Conservation (phyloP, 2,113 vertebrate genomes). For the Brachionichthys hirsutus region DNA sequence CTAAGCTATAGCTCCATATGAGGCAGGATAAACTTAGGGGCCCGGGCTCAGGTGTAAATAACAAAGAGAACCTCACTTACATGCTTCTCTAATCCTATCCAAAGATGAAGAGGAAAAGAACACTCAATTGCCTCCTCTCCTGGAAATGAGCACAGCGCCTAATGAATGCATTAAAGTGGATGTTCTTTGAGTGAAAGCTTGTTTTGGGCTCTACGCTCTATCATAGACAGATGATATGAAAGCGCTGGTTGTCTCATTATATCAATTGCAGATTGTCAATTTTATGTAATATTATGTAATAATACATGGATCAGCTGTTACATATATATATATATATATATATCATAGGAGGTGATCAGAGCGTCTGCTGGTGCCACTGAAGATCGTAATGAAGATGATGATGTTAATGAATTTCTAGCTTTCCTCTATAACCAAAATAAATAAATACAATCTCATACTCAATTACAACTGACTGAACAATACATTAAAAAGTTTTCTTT, state of each 20-base stretch:
- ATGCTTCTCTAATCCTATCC: constrained; percentile 78
- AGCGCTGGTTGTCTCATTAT: not conserved
- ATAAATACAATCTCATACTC: no score
- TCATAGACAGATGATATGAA: constrained; percentile 1
- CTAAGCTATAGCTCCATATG: constrained; percentile 82
- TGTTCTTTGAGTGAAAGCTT: constrained; percentile 35
- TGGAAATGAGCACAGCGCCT: constrained; percentile 73
- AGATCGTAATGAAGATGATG: no score
- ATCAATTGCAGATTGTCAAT: no score
- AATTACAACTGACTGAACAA: no score
- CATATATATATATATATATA: no score
- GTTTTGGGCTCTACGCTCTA: constrained; percentile 31
- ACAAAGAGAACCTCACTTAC: constrained; percentile 78
- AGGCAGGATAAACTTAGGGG: constrained; percentile 79
- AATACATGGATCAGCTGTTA: no score
- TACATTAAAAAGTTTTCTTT: constrained; percentile 1
- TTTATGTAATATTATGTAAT: no score
- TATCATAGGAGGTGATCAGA: no score
- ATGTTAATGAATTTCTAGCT: no score
- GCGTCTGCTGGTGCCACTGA: no score
- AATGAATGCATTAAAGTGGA: constrained; percentile 72
- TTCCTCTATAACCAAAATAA: no score
- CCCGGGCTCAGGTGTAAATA: constrained; percentile 73
- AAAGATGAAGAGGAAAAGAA: constrained; percentile 64
- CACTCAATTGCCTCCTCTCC: constrained; percentile 70